Evolutionary conservation across 2,888 invertebrate genomes (phyloP).

Genomic region (Lithophane semibrunnea): DNA sequence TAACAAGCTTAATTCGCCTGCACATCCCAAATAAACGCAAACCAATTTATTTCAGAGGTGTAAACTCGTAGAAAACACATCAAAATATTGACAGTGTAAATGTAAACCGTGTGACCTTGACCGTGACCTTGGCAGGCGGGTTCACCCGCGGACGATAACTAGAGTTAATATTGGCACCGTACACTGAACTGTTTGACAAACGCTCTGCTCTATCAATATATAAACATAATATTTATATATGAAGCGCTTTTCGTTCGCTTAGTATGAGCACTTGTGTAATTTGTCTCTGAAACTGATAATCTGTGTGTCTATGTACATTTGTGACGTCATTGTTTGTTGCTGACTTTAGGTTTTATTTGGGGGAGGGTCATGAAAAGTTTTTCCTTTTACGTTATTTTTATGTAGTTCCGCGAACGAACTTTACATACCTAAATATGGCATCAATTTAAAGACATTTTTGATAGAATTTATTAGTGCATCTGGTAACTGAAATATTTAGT

Average conservation of each 20-base stretch:
- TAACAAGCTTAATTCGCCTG: slow-evolving; percentile 1
- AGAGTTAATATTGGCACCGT: slow-evolving; percentile 90
- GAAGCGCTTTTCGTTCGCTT: slow-evolving; percentile 83
- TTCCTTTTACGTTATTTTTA: neutral
- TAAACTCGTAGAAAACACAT: slow-evolving; percentile 70
- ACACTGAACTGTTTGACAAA: slow-evolving; percentile 87
- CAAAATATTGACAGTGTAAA: slow-evolving; percentile 81
- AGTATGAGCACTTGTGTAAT: slow-evolving; percentile 85
- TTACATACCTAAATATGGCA: no score
- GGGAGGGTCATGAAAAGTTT: slow-evolving; percentile 1
- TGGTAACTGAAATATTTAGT: neutral
- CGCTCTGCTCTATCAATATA: slow-evolving; percentile 90
- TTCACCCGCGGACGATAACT: slow-evolving; percentile 86
- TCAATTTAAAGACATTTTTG: neutral
- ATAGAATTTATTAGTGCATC: neutral
- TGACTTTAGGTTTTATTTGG: slow-evolving; percentile 58
- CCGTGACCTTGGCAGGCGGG: slow-evolving; percentile 84
- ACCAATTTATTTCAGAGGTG: slow-evolving; percentile 59
- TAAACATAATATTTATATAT: slow-evolving; percentile 90
- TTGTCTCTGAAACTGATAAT: slow-evolving; percentile 88
- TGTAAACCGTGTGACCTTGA: slow-evolving; percentile 80
- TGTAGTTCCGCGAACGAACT: neutral
- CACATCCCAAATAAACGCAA: slow-evolving; percentile 43
- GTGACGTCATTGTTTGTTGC: slow-evolving; percentile 64
- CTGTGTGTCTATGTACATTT: slow-evolving; percentile 75